Evolutionary conservation across 2,888 invertebrate genomes (phyloP).

Genomic region (Malthinus flaveolus): DNA sequence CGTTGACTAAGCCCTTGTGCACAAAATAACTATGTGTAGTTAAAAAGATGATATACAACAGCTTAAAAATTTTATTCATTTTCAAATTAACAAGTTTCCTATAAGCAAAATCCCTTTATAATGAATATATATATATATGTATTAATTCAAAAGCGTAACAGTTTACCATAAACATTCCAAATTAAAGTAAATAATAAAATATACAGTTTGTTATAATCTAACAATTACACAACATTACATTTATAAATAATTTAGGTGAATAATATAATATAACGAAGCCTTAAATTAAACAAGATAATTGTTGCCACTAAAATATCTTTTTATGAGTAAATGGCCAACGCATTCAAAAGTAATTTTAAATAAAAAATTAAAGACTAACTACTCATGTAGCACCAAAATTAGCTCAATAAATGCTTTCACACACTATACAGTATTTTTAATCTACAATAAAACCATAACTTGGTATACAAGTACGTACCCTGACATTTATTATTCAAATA

Average conservation of each 20-base stretch:
- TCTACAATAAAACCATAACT: constrained; percentile 41
- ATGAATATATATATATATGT: constrained; percentile 36
- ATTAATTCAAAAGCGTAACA: constrained; percentile 47
- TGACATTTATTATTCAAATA: constrained; percentile 22
- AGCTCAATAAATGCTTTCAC: constrained; percentile 54
- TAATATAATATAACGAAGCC: constrained; percentile 21
- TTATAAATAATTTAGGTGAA: constrained; percentile 26
- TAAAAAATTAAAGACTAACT: constrained; percentile 41
- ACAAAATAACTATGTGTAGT: too few species aligned
- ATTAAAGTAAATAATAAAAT: constrained; percentile 43
- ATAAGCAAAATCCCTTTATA: constrained; percentile 50
- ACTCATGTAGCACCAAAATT: constrained; percentile 53
- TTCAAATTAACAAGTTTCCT: constrained; percentile 47
- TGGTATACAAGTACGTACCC: constrained; percentile 38
- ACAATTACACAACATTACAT: constrained; percentile 28
- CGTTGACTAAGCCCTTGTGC: too few species aligned
- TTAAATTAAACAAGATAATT: constrained; percentile 13
- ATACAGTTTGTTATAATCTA: constrained; percentile 36
- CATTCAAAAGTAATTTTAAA: constrained; percentile 26
- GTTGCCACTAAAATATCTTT: constrained; percentile 12
- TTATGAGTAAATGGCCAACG: constrained; percentile 9
- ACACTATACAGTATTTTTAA: constrained; percentile 45
- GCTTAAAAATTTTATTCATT: constrained; percentile 26
- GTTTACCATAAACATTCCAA: constrained; percentile 48
- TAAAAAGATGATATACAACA: background rate